Percentiles rank a stretch among this genome's conserved stretches.
Conservation (phyloP, 92 coral and sea anemone species). For the Micromussa lordhowensis region DNA sequence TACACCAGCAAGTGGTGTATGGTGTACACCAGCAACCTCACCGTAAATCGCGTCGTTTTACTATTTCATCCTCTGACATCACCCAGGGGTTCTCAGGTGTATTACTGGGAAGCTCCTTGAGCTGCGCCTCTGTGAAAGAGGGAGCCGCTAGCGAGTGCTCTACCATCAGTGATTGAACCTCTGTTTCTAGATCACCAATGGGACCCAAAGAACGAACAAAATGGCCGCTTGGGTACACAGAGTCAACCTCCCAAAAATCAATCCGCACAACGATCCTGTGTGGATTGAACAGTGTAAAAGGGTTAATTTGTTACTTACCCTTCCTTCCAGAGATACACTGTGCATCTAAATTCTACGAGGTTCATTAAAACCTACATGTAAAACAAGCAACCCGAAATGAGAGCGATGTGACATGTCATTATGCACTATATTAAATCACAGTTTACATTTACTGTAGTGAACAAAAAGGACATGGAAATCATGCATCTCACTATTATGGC, state of each 20-base stretch:
- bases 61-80: constrained; percentile 73
- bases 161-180: constrained; percentile 82
- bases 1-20: too few species aligned
- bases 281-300: not conserved
- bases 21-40: constrained; percentile 11
- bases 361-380: not conserved
- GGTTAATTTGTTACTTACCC: not conserved
- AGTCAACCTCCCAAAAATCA: constrained; percentile 87
- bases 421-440: too few species aligned
- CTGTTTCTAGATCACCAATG: constrained; percentile 87
- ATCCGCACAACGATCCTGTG: constrained; percentile 87
- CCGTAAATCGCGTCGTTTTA: constrained; percentile 83
- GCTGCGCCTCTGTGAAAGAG: constrained; percentile 88
- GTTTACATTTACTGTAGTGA: too few species aligned
- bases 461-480: not conserved
- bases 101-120: constrained; percentile 86
- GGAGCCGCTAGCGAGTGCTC: constrained; percentile 86
- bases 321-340: not conserved
- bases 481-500: not conserved
- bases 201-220: constrained; percentile 90
- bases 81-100: constrained; percentile 77
- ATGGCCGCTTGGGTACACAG: constrained; percentile 93
- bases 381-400: too few species aligned
- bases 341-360: not conserved
- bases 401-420: too few species aligned